Base-by-base conservation (phyloP, 2,888 invertebrate species). In the Malachius bipustulatus region DNA sequence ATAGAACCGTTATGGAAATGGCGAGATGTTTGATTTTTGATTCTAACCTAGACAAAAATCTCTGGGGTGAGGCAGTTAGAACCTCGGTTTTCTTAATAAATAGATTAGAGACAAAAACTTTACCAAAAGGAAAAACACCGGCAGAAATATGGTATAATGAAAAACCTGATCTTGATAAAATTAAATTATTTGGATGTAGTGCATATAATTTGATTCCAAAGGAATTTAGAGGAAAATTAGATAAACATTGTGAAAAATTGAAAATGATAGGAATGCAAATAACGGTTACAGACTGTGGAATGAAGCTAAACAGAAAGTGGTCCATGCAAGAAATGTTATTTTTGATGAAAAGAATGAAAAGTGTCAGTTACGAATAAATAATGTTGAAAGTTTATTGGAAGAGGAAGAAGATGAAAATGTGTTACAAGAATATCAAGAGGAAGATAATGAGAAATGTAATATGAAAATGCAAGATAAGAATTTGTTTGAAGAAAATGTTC, bases 1-100 rank as follows among this genome's bases (percentile, higher is more conserved):
- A 54, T 24, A 31, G 51, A 9, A 51, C 50, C 4, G 36, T 51
- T n/a, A 31, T 47, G 6, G 47, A 53, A 14, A 49, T 47, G 35
- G 44, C 46, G 4, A 38, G 51, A 24, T 42, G 47, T 14, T 41
- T 49, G 37, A 37, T 50, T 12, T 38, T 43, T 32, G 50, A 49
- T 26, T 33, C 44, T 2, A 39, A 37, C 10, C 16, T 49, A 24
- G 42, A 45, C 10, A 47, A 47, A 29, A 15, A 36, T 13, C 34
- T 47, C 8, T 48, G 47, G 49, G 39, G 40, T 33, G 48, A 49
- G 40, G 47, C 44, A 12, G 29, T 46, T 13, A 34, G 32, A 19
- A 24, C 35, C 14, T 34, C 46, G 16, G 40, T 35, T 6, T 48
- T 47, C 34, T 30, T 46, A 27, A 28, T 35, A 10, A 46, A 45